Percentiles rank a stretch among this genome's conserved stretches.
These are phyloP conservation scores for Noctua janthe DNA, from an alignment of 2,888 invertebrate genomes.

Conservation along the genomic window DNA sequence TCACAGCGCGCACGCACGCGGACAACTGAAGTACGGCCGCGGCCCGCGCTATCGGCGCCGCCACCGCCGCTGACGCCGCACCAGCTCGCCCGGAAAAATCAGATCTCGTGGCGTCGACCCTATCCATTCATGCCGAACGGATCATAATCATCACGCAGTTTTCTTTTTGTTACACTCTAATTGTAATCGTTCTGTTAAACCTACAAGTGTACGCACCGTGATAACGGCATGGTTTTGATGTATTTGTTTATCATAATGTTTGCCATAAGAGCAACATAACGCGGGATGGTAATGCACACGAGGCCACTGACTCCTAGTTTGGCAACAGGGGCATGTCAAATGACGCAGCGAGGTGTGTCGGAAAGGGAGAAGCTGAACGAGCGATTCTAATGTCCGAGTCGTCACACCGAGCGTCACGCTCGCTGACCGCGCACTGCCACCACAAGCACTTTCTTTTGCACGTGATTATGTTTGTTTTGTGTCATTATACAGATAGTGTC, in stretches of 20 bases:
- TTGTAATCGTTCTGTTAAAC: constrained; percentile 76
- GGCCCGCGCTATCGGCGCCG: constrained; percentile 78
- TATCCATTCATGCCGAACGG: constrained; percentile 88
- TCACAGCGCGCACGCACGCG: constrained; percentile 89
- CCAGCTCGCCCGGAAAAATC: constrained; percentile 86
- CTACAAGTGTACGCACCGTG: constrained; percentile 71
- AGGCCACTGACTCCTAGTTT: constrained; percentile 76
- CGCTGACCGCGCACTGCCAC: constrained; percentile 76
- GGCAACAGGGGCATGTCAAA: constrained; percentile 78
- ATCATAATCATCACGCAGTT: constrained; percentile 81
- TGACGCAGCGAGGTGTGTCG: constrained; percentile 83
- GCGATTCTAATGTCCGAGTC: constrained; percentile 79
- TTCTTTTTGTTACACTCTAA: constrained; percentile 88
- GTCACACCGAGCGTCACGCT: constrained; percentile 84
- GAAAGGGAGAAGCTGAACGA: constrained; percentile 80
- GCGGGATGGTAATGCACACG: constrained; percentile 56
- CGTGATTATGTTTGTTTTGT: constrained; percentile 82
- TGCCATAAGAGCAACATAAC: constrained; percentile 41
- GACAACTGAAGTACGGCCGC: constrained; percentile 84
- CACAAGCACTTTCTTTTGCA: constrained; percentile 87
- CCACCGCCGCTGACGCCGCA: constrained; percentile 79
- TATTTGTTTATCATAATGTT: constrained; percentile 55
- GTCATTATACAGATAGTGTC: constrained; percentile 56
- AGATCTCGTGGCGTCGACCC: constrained; percentile 87
- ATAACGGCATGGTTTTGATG: constrained; percentile 57